phyloP scores from a whole-genome alignment of 2,797 vertebrate genomes.

The Neomorphus geoffroyi region DNA sequence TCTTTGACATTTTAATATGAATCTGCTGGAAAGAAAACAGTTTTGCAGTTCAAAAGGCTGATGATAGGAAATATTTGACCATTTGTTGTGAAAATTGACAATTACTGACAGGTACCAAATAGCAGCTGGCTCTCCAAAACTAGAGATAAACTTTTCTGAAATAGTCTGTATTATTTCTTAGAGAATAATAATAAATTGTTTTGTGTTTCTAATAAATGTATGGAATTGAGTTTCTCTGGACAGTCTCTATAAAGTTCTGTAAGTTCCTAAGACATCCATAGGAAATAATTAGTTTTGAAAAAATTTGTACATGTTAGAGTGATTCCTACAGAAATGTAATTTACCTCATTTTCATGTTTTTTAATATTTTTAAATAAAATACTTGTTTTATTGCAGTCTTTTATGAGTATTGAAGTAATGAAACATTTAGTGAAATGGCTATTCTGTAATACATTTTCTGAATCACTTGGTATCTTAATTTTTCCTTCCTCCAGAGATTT shows the following conservation, averaged over 20 bases:
- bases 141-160: background rate
- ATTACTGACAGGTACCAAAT: background rate
- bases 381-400: background rate
- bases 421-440: background rate
- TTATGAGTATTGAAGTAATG: background rate
- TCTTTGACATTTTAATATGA: background rate
- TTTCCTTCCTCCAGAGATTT: background rate
- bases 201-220: background rate
- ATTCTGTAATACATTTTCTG: background rate
- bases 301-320: background rate
- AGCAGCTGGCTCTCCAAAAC: background rate
- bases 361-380: background rate
- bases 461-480: background rate
- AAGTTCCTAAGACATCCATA: background rate
- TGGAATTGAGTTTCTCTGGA: background rate
- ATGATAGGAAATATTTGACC: background rate
- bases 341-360: background rate
- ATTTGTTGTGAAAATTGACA: background rate
- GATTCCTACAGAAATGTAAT: background rate
- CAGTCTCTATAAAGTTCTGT: background rate
- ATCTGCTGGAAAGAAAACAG: background rate
- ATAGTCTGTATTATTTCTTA: background rate
- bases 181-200: background rate
- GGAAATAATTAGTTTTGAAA: background rate
- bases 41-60: background rate